These are phyloP conservation scores for Ormyrus labotus DNA, from an alignment of 2,888 invertebrate species.

Conservation along the genomic window DNA sequence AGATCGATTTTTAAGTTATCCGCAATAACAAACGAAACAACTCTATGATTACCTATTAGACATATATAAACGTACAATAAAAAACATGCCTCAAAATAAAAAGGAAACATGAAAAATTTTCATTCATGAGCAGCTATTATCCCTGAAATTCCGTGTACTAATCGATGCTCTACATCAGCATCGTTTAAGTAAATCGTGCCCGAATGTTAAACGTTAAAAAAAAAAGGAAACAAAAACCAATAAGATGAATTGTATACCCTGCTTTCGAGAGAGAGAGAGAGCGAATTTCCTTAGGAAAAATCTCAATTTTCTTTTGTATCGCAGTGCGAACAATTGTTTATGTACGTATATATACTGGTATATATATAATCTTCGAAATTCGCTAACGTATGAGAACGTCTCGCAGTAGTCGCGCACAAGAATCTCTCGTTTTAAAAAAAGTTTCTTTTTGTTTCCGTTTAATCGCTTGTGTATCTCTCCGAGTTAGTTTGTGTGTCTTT, in stretches of 20 bases:
- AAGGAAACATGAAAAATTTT: slow-evolving; percentile 22
- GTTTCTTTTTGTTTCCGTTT: slow-evolving; percentile 23
- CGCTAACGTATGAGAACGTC: slow-evolving; percentile 38
- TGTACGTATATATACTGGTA: neutral
- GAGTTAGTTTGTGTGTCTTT: slow-evolving; percentile 42
- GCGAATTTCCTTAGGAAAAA: slow-evolving; percentile 44
- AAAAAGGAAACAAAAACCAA: slow-evolving; percentile 24
- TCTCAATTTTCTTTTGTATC: slow-evolving; percentile 37
- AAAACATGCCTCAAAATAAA: slow-evolving; percentile 47
- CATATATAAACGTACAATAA: slow-evolving; percentile 36
- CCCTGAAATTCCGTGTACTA: neutral
- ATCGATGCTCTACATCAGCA: slow-evolving; percentile 9
- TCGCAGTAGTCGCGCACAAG: slow-evolving; percentile 22
- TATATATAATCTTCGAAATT: slow-evolving; percentile 32
- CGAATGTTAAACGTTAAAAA: slow-evolving; percentile 9
- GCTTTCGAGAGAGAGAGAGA: slow-evolving; percentile 31
- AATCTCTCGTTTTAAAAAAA: slow-evolving; percentile 43
- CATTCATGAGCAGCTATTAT: slow-evolving; percentile 34
- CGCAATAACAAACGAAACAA: slow-evolving; percentile 33
- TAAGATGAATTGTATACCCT: slow-evolving; percentile 41
- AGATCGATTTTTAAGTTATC: slow-evolving; percentile 24
- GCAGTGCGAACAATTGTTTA: slow-evolving; percentile 6
- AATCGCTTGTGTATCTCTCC: slow-evolving; percentile 20
- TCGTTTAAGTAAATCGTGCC: slow-evolving; percentile 43
- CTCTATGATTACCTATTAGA: slow-evolving; percentile 27